Conservation (phyloP, 1,140 invertebrate genomes). For the Papilio polytes region DNA sequence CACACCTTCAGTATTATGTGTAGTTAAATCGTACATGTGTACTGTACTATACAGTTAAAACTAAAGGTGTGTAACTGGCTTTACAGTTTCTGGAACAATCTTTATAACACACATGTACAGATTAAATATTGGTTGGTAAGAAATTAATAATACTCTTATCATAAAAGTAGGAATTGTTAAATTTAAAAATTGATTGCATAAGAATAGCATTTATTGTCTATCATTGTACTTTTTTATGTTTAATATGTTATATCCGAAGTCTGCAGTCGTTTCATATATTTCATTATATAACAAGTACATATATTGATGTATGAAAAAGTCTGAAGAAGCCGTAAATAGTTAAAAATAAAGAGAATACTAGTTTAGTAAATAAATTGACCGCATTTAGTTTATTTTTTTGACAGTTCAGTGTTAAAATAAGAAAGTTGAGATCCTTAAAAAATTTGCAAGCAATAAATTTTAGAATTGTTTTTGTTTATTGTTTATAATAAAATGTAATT, state of each 20-base stretch:
- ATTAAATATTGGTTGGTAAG: not conserved
- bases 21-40: too few relatives aligned
- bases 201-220: constrained; percentile 28
- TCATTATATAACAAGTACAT: too few relatives aligned
- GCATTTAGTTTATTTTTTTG: not conserved
- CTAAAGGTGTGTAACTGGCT: too few relatives aligned
- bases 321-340: not conserved
- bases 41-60: too few relatives aligned
- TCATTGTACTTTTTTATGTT: constrained; percentile 27
- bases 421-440: not conserved
- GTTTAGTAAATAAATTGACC: not conserved
- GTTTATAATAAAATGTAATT: not conserved
- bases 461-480: not conserved
- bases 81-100: too few relatives aligned
- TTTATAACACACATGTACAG: too few relatives aligned
- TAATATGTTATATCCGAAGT: not conserved
- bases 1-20: not conserved
- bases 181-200: not conserved
- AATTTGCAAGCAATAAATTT: not conserved
- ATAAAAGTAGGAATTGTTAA: not conserved
- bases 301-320: not conserved
- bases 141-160: not conserved
- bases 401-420: not conserved
- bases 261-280: too few relatives aligned
- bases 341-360: not conserved